Conservation (phyloP, 2,113 vertebrate species). For the Myrmecophaga tridactyla region DNA sequence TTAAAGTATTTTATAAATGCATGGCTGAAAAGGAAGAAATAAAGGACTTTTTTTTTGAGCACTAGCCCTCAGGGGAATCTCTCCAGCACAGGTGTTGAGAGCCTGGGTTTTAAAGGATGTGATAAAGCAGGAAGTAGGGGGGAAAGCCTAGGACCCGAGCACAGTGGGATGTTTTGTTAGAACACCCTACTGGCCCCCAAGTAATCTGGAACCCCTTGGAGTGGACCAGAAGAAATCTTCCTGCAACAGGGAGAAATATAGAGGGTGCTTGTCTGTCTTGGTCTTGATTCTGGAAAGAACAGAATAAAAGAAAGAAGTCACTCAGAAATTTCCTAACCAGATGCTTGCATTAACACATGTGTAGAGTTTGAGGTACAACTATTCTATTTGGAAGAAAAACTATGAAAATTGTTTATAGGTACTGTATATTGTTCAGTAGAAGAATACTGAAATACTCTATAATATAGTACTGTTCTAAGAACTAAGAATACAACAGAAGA, state of each 20-base stretch:
- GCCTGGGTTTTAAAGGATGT: not conserved
- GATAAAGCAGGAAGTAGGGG: not conserved
- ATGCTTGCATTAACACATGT: not conserved
- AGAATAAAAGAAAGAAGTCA: not conserved
- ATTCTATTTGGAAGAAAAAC: not conserved
- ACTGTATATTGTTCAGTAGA: not conserved
- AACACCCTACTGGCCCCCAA: accelerated
- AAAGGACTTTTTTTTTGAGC: not conserved
- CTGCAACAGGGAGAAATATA: not conserved
- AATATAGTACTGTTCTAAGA: not conserved
- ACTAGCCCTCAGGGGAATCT: not conserved
- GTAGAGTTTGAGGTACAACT: not conserved
- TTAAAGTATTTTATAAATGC: not conserved
- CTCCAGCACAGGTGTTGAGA: not conserved
- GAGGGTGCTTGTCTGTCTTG: not conserved
- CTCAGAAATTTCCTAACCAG: not conserved
- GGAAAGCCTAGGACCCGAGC: not conserved
- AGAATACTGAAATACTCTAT: not conserved
- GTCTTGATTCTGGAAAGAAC: not conserved
- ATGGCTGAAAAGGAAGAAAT: not conserved
- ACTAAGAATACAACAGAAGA: not conserved
- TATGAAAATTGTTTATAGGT: not conserved
- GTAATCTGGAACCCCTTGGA: not conserved
- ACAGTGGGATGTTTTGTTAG: not conserved
- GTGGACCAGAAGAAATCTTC: not conserved